These are phyloP conservation scores for Trinectes maculatus DNA, from an alignment of 2,113 vertebrate genomes.

Conservation along the genomic window DNA sequence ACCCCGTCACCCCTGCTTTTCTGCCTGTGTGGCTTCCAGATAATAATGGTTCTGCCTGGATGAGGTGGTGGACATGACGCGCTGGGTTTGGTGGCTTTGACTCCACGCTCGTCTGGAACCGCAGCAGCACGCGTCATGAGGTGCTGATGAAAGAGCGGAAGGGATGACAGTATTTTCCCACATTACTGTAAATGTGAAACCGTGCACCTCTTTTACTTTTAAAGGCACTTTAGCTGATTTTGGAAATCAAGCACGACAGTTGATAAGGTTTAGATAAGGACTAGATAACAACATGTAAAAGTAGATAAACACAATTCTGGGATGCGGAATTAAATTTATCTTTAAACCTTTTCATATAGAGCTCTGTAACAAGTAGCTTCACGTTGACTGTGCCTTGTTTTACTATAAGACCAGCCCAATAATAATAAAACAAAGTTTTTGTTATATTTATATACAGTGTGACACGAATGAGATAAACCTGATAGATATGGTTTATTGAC, in stretches of 20 bases:
- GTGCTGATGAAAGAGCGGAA: neutral
- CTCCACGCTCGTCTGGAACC: slow-evolving; percentile 28
- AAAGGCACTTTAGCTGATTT: too few relatives aligned
- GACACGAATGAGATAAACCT: too few relatives aligned
- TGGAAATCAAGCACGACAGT: too few relatives aligned
- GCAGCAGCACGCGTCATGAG: neutral
- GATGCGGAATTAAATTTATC: neutral
- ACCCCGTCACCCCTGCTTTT: slow-evolving; percentile 68
- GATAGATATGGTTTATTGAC: too few relatives aligned
- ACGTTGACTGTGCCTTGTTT: too few relatives aligned
- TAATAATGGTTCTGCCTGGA: slow-evolving; percentile 56
- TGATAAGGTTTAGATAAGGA: too few relatives aligned
- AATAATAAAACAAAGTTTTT: too few relatives aligned
- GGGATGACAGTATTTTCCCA: neutral
- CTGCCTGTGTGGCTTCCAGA: slow-evolving; percentile 71
- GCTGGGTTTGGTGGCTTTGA: slow-evolving; percentile 34
- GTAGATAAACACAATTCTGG: neutral
- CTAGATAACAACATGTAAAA: neutral
- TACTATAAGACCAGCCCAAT: too few relatives aligned
- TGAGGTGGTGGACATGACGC: slow-evolving; percentile 63
- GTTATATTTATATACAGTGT: too few relatives aligned
- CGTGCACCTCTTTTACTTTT: too few relatives aligned
- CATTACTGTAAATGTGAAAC: neutral
- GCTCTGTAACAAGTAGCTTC: too few relatives aligned
- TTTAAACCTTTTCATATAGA: too few relatives aligned